Evolutionary conservation across 2,797 vertebrate species (phyloP), one percentile per base, ranked within the genome.

Genomic region (Acipenser ruthenus): DNA sequence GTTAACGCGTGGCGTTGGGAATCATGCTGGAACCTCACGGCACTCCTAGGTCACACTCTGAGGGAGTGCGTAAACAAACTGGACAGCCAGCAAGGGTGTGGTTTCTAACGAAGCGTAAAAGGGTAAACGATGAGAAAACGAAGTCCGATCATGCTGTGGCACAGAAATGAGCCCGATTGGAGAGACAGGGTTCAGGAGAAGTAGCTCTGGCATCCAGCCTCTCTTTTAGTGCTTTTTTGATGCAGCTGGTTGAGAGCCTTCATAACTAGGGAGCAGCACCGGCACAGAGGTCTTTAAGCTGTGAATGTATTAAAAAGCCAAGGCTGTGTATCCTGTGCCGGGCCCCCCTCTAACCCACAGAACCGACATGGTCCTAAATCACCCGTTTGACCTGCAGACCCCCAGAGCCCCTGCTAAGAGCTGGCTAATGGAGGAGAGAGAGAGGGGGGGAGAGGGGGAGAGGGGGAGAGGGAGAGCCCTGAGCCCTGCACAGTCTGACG

Each of bases 261-360:
- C 13, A 55, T 55, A 65, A 55, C 51, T 56, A 56, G 18, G 65
- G 49, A 37, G 53, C 37, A 58, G 7, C 65, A 49, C 51, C 13
- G 53, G 53, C 65, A 52, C 65, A 59, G 65, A 65, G 65, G 65
- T 65, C 65, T 65, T 65, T 56, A 37, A 65, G 56, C 65, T 12
- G 49, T 13, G 49, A 56, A 47, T 55, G 65, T 65, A 53, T 65
- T 65, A 59, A 65, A 65, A 58, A 65, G 65, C 53, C 52, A n/a
- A 56, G 37, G 47, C 64, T 50, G 49, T 37, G 10, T 10, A 56
- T 51, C 64, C 50, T 47, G 15, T 50, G 65, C 53, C 48, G 52
- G 12, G 23, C 52, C 53, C 65, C 15, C 65, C 23, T 9, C 53
- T 48, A 23, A 7, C 52, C 10, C 7, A 9, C 11, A n/a, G 49